Evolutionary conservation across 2,888 invertebrate genomes (phyloP).

Genomic region (Sarcophaga caerulescens): DNA sequence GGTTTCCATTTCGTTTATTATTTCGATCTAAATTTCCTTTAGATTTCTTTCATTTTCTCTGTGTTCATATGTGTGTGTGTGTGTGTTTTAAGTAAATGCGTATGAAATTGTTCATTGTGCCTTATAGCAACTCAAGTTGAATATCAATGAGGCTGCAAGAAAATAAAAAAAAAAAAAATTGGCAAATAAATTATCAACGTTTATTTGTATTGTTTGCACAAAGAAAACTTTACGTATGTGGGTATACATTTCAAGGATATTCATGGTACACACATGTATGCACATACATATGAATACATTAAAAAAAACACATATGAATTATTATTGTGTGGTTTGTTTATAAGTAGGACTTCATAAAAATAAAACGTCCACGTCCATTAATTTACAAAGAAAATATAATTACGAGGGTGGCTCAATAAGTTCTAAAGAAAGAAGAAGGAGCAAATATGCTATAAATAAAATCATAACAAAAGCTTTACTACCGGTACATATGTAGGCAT

Average conservation of each 20-base stretch:
- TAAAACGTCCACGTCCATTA: no score
- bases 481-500: no score
- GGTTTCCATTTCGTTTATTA: not conserved
- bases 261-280: not conserved
- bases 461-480: no score
- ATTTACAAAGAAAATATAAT: no score
- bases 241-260: not conserved
- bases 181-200: not conserved
- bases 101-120: constrained; percentile 42
- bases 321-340: no score
- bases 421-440: no score
- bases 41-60: not conserved
- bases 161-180: not conserved
- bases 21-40: not conserved
- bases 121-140: constrained; percentile 34
- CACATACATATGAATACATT: not conserved
- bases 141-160: constrained; percentile 34
- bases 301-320: constrained; percentile 10
- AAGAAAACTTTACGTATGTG: not conserved
- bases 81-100: constrained; percentile 2
- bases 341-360: no score
- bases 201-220: constrained; percentile 18
- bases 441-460: no score
- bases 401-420: no score
- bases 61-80: not conserved